Percentiles rank a stretch among this genome's conserved stretches.
Evolutionary conservation across 2,113 vertebrate genomes (phyloP).

Genomic region (Lophius piscatorius): DNA sequence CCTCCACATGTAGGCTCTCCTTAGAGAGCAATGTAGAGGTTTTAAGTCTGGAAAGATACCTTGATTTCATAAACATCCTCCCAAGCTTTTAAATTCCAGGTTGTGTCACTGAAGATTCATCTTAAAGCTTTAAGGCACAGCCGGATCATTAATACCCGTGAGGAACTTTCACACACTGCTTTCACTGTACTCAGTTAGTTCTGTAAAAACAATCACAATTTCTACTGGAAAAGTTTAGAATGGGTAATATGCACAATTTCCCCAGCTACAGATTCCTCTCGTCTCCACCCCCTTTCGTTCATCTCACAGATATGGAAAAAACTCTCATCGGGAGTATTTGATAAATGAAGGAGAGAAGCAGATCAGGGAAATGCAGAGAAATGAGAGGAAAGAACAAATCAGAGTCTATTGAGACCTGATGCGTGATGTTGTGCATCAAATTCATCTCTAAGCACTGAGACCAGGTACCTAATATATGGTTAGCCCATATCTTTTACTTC

Average conservation of each 20-base stretch:
- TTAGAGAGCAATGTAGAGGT: neutral
- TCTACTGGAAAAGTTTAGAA: conserved; percentile 29
- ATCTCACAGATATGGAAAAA: conserved; percentile 41
- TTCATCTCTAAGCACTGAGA: conserved; percentile 43
- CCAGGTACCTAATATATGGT: conserved; percentile 42
- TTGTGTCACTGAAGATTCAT: conserved; percentile 17
- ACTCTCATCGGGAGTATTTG: conserved; percentile 42
- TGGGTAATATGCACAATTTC: conserved; percentile 47
- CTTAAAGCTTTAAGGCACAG: conserved; percentile 16
- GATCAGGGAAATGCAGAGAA: conserved; percentile 31
- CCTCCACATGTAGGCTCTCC: neutral
- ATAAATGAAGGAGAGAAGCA: conserved; percentile 45
- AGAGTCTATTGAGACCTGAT: conserved; percentile 35
- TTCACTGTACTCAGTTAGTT: conserved; percentile 18
- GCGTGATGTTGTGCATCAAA: conserved; percentile 42
- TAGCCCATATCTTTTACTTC: conserved; percentile 56
- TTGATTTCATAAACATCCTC: no score
- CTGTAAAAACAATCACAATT: conserved; percentile 16
- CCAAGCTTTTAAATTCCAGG: conserved; percentile 39
- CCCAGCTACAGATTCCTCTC: conserved; percentile 37
- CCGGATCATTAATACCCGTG: conserved; percentile 3
- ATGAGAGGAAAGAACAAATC: conserved; percentile 15
- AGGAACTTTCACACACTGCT: conserved; percentile 25
- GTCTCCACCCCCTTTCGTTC: conserved; percentile 31
- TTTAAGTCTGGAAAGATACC: neutral